Evolutionary conservation across 1,140 invertebrate genomes (phyloP).

Genomic region (Dendrolimus punctatus): DNA sequence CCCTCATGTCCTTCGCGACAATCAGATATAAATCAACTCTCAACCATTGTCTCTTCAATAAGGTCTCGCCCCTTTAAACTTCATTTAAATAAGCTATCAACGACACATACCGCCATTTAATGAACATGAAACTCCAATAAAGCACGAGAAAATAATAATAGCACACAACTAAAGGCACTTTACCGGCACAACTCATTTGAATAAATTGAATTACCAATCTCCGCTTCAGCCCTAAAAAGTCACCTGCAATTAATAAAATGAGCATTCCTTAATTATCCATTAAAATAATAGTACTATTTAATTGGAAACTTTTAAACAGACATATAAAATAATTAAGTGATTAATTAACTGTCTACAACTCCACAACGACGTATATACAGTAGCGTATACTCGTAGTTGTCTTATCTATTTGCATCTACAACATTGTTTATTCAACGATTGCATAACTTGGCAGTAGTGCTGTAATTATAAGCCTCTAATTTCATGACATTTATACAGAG

Average conservation of each 20-base stretch:
- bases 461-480: too few species aligned
- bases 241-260: slow-evolving; percentile 58
- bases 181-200: slow-evolving; percentile 54
- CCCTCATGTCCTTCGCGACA: slow-evolving; percentile 42
- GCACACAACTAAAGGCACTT: slow-evolving; percentile 53
- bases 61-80: slow-evolving; percentile 34
- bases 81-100: slow-evolving; percentile 64
- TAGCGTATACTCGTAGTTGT: slow-evolving; percentile 9
- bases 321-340: slow-evolving; percentile 64
- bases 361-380: slow-evolving; percentile 38
- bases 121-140: slow-evolving; percentile 64
- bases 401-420: slow-evolving; percentile 36
- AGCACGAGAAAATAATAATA: slow-evolving; percentile 64
- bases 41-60: slow-evolving; percentile 37
- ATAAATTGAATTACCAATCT: slow-evolving; percentile 55
- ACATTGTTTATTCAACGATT: slow-evolving; percentile 28
- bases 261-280: slow-evolving; percentile 63
- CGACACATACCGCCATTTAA: slow-evolving; percentile 32
- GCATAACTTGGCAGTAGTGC: slow-evolving; percentile 4
- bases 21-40: slow-evolving; percentile 56
- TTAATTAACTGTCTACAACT: slow-evolving; percentile 52
- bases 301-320: slow-evolving; percentile 54
- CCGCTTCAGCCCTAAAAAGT: slow-evolving; percentile 43
- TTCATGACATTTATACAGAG: too few species aligned
- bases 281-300: slow-evolving; percentile 60